Conservation (phyloP, 2,797 vertebrate genomes). For the Sebastiscus albofasciatus region DNA sequence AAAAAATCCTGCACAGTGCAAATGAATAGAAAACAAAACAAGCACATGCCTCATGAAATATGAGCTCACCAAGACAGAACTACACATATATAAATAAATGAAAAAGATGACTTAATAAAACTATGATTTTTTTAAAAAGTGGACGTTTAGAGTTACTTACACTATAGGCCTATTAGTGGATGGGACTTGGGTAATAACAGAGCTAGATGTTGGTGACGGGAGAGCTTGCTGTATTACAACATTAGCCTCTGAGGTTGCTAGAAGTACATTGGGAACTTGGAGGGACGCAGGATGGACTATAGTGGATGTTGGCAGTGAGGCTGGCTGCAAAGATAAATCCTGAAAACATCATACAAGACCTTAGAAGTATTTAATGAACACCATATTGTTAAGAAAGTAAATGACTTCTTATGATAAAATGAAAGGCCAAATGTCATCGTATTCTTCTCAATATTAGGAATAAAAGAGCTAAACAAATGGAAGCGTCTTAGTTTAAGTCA, state of each 20-base stretch:
- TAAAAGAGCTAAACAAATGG: background rate
- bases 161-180: conserved; percentile 97
- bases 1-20: conserved; percentile 25
- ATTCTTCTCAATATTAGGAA: conserved; percentile 6
- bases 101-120: conserved; percentile 55
- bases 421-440: background rate
- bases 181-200: conserved; percentile 98
- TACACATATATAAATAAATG: conserved; percentile 57
- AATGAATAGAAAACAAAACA: conserved; percentile 59
- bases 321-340: conserved; percentile 95
- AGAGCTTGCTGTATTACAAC: conserved; percentile 99
- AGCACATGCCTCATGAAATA: conserved; percentile 66
- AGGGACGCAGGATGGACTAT: conserved; percentile 98
- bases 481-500: background rate
- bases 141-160: conserved; percentile 89
- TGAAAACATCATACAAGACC: conserved; percentile 87
- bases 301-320: conserved; percentile 94
- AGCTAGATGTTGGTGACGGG: conserved; percentile 98
- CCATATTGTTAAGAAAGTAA: conserved; percentile 22
- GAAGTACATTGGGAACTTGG: conserved; percentile 97
- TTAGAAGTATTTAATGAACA: conserved; percentile 68
- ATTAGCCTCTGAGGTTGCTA: conserved; percentile 96
- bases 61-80: conserved; percentile 65
- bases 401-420: conserved; percentile 8
- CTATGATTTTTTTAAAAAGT: conserved; percentile 49